Evolutionary conservation across 2,113 vertebrate genomes (phyloP).

Genomic region (Ictidomys tridecemlineatus): DNA sequence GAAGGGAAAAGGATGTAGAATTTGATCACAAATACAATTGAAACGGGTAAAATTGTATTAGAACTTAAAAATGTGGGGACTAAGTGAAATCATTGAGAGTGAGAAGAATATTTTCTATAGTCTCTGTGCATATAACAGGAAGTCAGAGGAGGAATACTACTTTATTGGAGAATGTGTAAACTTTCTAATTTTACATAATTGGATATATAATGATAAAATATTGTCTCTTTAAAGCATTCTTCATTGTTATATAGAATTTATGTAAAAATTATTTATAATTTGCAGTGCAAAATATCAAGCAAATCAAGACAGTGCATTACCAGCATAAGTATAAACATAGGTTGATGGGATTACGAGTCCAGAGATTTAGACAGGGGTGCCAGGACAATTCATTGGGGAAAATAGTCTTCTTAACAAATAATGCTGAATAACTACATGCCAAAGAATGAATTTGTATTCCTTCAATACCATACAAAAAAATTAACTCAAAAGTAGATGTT

Average conservation of each 20-base stretch:
- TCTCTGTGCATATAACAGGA: slow-evolving; percentile 27
- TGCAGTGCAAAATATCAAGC: background rate
- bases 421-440: background rate
- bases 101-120: slow-evolving; percentile 13
- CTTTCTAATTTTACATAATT: slow-evolving; percentile 12
- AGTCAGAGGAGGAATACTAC: background rate
- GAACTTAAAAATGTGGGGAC: background rate
- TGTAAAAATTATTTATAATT: slow-evolving; percentile 49
- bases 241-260: slow-evolving; percentile 2
- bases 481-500: background rate
- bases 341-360: background rate
- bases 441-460: slow-evolving; percentile 19
- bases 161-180: slow-evolving; percentile 18
- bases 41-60: slow-evolving; percentile 4
- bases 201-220: slow-evolving; percentile 14
- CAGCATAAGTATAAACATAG: background rate
- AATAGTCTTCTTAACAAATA: slow-evolving; percentile 25
- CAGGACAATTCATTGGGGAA: background rate
- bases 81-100: background rate
- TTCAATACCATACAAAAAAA: background rate
- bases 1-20: background rate
- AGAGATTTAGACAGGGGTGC: slow-evolving; percentile 10
- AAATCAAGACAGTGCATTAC: background rate
- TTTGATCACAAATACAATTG: background rate
- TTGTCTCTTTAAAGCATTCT: background rate